phyloP scores from a whole-genome alignment of 2,797 vertebrate species.

The Gallinago nigripennis region DNA sequence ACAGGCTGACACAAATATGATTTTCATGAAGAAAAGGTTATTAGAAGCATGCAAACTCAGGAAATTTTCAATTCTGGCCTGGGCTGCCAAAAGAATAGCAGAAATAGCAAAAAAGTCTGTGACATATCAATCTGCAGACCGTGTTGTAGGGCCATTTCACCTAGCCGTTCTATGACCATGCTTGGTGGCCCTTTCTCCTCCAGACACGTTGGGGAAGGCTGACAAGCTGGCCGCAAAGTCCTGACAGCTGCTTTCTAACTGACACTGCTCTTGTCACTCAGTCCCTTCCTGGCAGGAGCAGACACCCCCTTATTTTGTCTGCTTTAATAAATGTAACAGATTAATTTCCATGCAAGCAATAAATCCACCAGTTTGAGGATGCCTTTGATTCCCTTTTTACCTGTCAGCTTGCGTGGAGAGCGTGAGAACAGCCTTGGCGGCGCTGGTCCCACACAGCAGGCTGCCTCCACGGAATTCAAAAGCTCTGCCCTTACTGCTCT shows the following conservation, averaged over 20 bases:
- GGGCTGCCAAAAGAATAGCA: background rate
- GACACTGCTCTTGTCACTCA: background rate
- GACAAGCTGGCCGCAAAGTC: background rate
- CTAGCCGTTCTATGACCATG: background rate
- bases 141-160: background rate
- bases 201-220: background rate
- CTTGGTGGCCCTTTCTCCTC: background rate
- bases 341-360: background rate
- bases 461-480: slow-evolving; percentile 87
- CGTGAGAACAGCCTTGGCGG: slow-evolving; percentile 88
- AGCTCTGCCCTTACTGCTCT: slow-evolving; percentile 80
- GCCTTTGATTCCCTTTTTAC: slow-evolving; percentile 63
- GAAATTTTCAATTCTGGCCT: background rate
- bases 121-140: background rate
- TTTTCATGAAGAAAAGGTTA: background rate
- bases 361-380: background rate
- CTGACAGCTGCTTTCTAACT: background rate
- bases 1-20: background rate
- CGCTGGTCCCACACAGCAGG: slow-evolving; percentile 85
- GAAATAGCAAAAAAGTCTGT: background rate
- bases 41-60: background rate
- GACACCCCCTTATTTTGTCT: background rate
- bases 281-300: background rate
- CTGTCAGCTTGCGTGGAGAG: slow-evolving; percentile 94
- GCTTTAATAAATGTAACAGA: background rate